Evolutionary conservation across 2,113 vertebrate species (phyloP).

Genomic region (Cottus gobio): DNA sequence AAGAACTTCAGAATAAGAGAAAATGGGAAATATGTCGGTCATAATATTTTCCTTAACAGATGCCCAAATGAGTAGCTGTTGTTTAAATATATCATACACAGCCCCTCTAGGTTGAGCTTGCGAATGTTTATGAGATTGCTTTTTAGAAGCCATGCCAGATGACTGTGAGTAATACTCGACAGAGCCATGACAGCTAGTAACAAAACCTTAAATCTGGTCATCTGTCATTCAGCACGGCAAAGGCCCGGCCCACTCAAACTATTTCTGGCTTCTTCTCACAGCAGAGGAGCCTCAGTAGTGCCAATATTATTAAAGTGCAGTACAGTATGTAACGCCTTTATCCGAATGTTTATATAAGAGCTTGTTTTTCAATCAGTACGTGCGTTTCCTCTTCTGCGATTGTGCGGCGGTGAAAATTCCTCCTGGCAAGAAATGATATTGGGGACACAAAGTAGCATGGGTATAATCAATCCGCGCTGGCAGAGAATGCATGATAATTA

Average conservation of each 20-base stretch:
- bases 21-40: constrained; percentile 49
- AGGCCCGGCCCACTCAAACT: constrained; percentile 52
- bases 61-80: constrained; percentile 38
- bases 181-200: constrained; percentile 46
- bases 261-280: constrained; percentile 58
- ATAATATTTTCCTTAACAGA: constrained; percentile 57
- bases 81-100: constrained; percentile 51
- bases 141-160: constrained; percentile 45
- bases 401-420: constrained; percentile 19
- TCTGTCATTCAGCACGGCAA: constrained; percentile 53
- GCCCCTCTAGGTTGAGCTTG: constrained; percentile 20
- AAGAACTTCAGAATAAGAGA: constrained; percentile 55
- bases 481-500: constrained; percentile 70
- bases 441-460: constrained; percentile 61
- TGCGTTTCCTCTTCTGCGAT: constrained; percentile 29
- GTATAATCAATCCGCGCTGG: constrained; percentile 69
- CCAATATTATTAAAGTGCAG: constrained; percentile 52
- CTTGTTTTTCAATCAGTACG: constrained; percentile 40
- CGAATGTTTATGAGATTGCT: constrained; percentile 54
- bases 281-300: constrained; percentile 32
- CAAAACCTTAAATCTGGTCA: constrained; percentile 53
- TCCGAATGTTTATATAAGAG: constrained; percentile 48
- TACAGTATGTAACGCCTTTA: constrained; percentile 36
- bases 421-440: constrained; percentile 61
- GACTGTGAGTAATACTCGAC: constrained; percentile 50